phyloP scores from a whole-genome alignment of 2,888 invertebrate genomes.

The Drosophila multiciliata region DNA sequence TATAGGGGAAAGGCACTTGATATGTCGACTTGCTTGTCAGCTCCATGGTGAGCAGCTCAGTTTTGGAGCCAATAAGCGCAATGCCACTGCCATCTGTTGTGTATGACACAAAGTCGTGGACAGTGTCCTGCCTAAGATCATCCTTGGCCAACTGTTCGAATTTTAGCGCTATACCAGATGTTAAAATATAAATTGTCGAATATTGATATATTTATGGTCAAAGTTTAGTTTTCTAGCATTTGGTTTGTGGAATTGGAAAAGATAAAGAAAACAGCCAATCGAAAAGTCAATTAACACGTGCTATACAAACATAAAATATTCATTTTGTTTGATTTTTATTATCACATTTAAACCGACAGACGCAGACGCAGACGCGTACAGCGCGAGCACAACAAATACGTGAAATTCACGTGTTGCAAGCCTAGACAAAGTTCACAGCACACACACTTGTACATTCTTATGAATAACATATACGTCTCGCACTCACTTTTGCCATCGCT shows the following conservation, averaged over 20 bases:
- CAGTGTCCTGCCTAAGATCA: slow-evolving; percentile 66
- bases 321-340: slow-evolving; percentile 8
- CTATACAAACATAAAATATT: not conserved
- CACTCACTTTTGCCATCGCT: slow-evolving; percentile 31
- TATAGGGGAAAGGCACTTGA: slow-evolving; percentile 65
- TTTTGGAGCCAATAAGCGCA: slow-evolving; percentile 64
- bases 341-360: slow-evolving; percentile 21
- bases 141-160: slow-evolving; percentile 63
- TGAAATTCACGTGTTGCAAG: slow-evolving; percentile 23
- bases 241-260: not conserved
- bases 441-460: not conserved
- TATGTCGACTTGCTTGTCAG: slow-evolving; percentile 51
- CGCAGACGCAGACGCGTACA: slow-evolving; percentile 45
- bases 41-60: slow-evolving; percentile 67
- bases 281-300: not conserved
- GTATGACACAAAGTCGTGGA: slow-evolving; percentile 63
- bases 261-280: not conserved
- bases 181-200: not conserved
- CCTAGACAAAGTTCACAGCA: slow-evolving; percentile 6
- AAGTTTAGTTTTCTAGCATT: not conserved
- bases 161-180: slow-evolving; percentile 22
- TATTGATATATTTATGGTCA: not conserved
- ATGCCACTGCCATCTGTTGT: slow-evolving; percentile 50
- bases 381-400: slow-evolving; percentile 55
- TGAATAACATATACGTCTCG: not conserved